These are phyloP conservation scores for Hydropsyche tenuis DNA, from an alignment of 1,140 invertebrate genomes.

Conservation along the genomic window DNA sequence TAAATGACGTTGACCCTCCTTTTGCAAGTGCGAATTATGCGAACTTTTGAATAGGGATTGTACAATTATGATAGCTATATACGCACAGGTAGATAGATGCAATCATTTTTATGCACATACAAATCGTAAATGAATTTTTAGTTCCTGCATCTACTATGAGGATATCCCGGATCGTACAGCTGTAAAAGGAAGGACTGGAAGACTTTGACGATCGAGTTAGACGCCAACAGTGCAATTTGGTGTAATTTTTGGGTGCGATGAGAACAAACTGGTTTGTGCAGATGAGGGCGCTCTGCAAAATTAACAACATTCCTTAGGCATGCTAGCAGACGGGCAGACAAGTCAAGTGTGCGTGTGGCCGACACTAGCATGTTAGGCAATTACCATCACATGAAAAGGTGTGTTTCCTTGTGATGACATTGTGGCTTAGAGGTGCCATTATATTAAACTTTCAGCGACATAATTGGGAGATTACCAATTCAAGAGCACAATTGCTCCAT, in stretches of 20 bases:
- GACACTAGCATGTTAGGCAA: constrained; percentile 21
- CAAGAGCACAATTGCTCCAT: too few species aligned
- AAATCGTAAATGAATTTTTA: too few species aligned
- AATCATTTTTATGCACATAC: too few species aligned
- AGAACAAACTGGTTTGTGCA: constrained; percentile 47
- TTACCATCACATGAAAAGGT: not conserved
- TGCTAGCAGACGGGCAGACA: constrained; percentile 25
- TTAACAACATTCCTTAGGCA: constrained; percentile 48
- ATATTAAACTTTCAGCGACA: too few species aligned
- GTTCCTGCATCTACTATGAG: too few species aligned
- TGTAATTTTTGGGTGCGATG: constrained; percentile 45
- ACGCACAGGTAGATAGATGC: too few species aligned
- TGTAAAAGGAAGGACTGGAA: too few species aligned
- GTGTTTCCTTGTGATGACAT: not conserved
- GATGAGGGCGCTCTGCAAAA: constrained; percentile 40
- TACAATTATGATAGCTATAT: too few species aligned
- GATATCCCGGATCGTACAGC: too few species aligned
- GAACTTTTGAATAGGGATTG: too few species aligned
- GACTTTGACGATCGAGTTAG: not conserved
- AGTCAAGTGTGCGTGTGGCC: constrained; percentile 17
- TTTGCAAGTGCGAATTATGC: not conserved
- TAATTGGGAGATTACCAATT: too few species aligned
- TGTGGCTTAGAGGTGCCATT: not conserved
- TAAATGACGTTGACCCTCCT: constrained; percentile 42
- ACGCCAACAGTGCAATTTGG: constrained; percentile 41